phyloP scores from a whole-genome alignment of 2,888 invertebrate genomes.

The Pseudeuparius sepicola region DNA sequence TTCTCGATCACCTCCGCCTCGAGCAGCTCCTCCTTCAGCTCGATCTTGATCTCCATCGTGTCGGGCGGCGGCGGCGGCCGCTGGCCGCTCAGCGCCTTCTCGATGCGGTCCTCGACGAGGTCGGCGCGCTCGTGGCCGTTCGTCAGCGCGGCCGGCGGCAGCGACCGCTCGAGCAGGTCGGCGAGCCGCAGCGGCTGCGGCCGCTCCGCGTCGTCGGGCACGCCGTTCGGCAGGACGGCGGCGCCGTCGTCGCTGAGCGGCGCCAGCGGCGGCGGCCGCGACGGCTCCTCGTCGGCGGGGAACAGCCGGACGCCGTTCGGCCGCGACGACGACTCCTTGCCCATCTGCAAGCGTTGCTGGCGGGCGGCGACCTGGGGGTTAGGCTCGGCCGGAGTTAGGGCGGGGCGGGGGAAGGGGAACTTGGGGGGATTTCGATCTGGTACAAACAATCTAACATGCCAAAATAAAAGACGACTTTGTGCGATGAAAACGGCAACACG shows the following conservation, averaged over 20 bases:
- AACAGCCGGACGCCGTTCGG: constrained; percentile 37
- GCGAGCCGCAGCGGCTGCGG: constrained; percentile 60
- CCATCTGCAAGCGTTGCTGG: constrained; percentile 49
- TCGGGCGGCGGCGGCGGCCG: constrained; percentile 16
- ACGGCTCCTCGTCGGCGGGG: constrained; percentile 34
- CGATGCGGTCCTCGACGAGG: constrained; percentile 50
- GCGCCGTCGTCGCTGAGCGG: constrained; percentile 27
- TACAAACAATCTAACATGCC: no score
- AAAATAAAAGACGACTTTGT: no score
- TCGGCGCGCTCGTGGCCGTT: constrained; percentile 45
- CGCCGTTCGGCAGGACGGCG: constrained; percentile 50
- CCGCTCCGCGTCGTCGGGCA: constrained; percentile 45
- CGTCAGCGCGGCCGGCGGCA: constrained; percentile 39
- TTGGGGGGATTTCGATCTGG: neutral
- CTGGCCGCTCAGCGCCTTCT: constrained; percentile 35
- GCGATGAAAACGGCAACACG: no score
- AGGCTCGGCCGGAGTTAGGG: no score
- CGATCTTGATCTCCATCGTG: constrained; percentile 16
- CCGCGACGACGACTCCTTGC: constrained; percentile 30
- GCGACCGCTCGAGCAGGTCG: constrained; percentile 67
- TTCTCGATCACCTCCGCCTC: constrained; percentile 11
- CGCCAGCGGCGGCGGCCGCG: constrained; percentile 5
- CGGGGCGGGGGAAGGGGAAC: neutral
- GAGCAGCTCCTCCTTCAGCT: constrained; percentile 10
- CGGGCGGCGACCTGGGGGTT: constrained; percentile 54